A percentile compares a stretch with the other conserved stretches of the same genome.
Conservation (phyloP, 2,888 invertebrate genomes). For the Drosophila nigritarsus region DNA sequence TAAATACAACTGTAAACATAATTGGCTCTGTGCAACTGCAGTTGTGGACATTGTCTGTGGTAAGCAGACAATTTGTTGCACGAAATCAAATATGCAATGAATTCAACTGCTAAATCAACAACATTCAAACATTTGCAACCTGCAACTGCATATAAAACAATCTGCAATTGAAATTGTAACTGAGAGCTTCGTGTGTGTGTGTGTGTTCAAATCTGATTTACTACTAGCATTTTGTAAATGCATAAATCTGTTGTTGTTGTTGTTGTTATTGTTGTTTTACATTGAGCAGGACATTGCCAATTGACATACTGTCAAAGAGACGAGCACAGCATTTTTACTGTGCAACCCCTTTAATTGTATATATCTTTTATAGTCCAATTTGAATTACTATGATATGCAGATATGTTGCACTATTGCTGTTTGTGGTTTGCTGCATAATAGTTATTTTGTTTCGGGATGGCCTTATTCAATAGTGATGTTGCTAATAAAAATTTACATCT, state of each 20-base stretch:
- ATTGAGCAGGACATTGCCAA: constrained; percentile 38
- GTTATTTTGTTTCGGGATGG: constrained; percentile 35
- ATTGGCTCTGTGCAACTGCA: constrained; percentile 30
- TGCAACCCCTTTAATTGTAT: background rate
- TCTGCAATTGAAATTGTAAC: constrained; percentile 67
- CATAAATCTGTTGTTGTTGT: constrained; percentile 16
- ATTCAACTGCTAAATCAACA: constrained; percentile 69
- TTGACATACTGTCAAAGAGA: constrained; percentile 2
- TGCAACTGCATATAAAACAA: constrained; percentile 61
- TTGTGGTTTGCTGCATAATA: constrained; percentile 23
- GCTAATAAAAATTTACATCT: background rate
- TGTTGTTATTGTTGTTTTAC: constrained; percentile 32
- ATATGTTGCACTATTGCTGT: constrained; percentile 15
- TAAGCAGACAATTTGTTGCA: constrained; percentile 66
- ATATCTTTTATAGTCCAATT: background rate
- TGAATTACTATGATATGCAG: background rate
- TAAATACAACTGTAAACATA: constrained; percentile 27
- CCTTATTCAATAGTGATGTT: constrained; percentile 32
- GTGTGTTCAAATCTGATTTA: constrained; percentile 65
- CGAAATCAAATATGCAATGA: constrained; percentile 73
- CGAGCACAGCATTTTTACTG: background rate
- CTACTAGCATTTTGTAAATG: constrained; percentile 42
- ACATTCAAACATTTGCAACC: constrained; percentile 34
- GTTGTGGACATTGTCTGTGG: constrained; percentile 36
- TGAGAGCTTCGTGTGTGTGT: constrained; percentile 23